Evolutionary conservation across 2,888 invertebrate genomes (phyloP), one percentile per base, ranked within the genome.

Genomic region (Molorchus minor): DNA sequence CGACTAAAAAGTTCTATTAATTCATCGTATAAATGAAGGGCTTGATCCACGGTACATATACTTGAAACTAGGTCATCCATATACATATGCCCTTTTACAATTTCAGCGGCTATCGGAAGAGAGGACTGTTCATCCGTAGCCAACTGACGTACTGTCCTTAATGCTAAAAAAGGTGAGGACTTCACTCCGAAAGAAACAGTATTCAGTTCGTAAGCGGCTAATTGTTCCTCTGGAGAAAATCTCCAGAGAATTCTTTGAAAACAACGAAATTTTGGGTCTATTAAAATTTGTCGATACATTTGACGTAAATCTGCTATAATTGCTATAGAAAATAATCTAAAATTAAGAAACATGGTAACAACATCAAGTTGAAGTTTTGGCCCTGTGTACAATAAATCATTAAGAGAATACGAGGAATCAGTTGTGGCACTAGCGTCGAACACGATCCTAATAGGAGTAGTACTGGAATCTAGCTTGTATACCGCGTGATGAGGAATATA

Each of bases 261-360:
- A n/a, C n/a, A n/a, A n/a, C n/a, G n/a, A n/a, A n/a, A n/a, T n/a
- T n/a, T n/a, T n/a, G n/a, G n/a, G n/a, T n/a, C n/a, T n/a, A n/a
- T n/a, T n/a, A n/a, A n/a, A 15, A 38, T 15, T 38, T 38, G 38
- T 3, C 38, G 12, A 38, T 38, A 38, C 38, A 38, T 38, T 38
- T 3, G n/a, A n/a, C n/a, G n/a, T n/a, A n/a, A n/a, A n/a, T n/a
- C n/a, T n/a, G n/a, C n/a, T n/a, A n/a, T n/a, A n/a, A n/a, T n/a
- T n/a, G n/a, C n/a, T n/a, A n/a, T n/a, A n/a, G n/a, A n/a, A n/a
- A n/a, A n/a, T n/a, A 38, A 38, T 38, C 12, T 25, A 25, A 25
- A 25, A 25, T 25, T 25, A 25, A 25, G 25, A 3, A 25, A 25
- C 25, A 25, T 25, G 3, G 8, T 25, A 25, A 25, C 25, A 25